Conservation (phyloP, 2,888 invertebrate species). For the Ischnura elegans region DNA sequence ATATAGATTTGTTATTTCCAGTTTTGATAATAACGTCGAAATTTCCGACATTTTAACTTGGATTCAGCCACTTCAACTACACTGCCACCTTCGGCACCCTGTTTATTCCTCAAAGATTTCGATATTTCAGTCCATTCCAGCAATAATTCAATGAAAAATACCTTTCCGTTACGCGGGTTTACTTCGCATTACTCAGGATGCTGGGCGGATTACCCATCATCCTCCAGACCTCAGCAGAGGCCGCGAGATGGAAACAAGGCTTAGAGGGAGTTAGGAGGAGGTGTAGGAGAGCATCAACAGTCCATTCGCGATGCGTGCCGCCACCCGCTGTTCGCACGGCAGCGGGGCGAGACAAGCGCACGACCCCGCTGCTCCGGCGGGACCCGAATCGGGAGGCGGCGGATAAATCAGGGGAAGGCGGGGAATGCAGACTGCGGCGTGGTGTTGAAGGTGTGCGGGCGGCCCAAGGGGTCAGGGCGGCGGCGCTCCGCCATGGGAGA, state of each 20-base stretch:
- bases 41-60: too few species aligned
- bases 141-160: too few species aligned
- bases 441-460: background rate
- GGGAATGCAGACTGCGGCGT: background rate
- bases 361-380: background rate
- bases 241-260: background rate
- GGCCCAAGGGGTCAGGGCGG: background rate
- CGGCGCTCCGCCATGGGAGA: background rate
- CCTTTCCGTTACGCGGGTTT: too few species aligned
- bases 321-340: slow-evolving; percentile 39
- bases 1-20: too few species aligned
- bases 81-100: too few species aligned
- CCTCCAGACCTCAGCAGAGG: too few species aligned
- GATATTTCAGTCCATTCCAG: too few species aligned
- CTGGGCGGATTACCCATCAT: too few species aligned
- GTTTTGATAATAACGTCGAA: too few species aligned
- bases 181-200: too few species aligned
- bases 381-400: slow-evolving; percentile 10
- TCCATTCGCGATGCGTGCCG: slow-evolving; percentile 42
- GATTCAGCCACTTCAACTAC: too few species aligned
- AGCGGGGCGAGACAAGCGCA: slow-evolving; percentile 1
- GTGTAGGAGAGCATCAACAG: background rate
- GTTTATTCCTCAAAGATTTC: too few species aligned
- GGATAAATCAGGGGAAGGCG: slow-evolving; percentile 46
- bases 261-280: background rate